Evolutionary conservation across 2,113 vertebrate species (phyloP), one percentile per base, ranked within the genome.

Genomic region (Ammodytes marinus): DNA sequence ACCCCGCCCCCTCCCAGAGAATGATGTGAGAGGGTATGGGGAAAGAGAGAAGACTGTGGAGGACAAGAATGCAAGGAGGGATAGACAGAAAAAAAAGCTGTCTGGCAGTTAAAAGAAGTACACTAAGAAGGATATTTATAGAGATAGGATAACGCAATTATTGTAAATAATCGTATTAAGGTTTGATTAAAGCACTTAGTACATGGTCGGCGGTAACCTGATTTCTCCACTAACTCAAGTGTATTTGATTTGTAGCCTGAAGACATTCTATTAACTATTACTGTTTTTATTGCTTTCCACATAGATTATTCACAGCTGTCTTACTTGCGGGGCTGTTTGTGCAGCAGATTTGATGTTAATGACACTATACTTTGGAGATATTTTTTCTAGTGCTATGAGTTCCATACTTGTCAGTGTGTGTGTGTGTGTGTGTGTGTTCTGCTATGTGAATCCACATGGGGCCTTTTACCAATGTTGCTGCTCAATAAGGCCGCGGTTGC

Each of bases 381-480:
- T 81, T 57, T 78, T 61, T 68, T 78, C 5, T 57, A 35, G 57
- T 46, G n/a, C 65, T 15, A 14, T 42, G 59, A 40, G 55, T 49
- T 75, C 52, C 50, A 54, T 69, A 74, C 46, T 45, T 69, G 42
- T 77, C 67, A 78, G 73, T 70, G 79, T 80, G 55, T 71, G 49
- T 79, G 27, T 27, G 27, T 27, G 27, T 27, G 27, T 27, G 27
- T 27, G 27, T 27, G 27, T 27, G 27, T 27, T 76, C 15, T 12
- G 35, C 60, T 37, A 7, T 66, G 45, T 68, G 69, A 85, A 70
- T 27, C 83, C 14, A 0, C 83, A 90, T 77, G 89, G 73, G 75
- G 89, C 77, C 84, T 88, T 87, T 90, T 81, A 86, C 49, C 82
- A 80, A 53, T 27, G 58, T 54, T 42, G 80, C 79, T 69, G 73